phyloP scores from a whole-genome alignment of 2,888 invertebrate species.

The Parnassius apollo region DNA sequence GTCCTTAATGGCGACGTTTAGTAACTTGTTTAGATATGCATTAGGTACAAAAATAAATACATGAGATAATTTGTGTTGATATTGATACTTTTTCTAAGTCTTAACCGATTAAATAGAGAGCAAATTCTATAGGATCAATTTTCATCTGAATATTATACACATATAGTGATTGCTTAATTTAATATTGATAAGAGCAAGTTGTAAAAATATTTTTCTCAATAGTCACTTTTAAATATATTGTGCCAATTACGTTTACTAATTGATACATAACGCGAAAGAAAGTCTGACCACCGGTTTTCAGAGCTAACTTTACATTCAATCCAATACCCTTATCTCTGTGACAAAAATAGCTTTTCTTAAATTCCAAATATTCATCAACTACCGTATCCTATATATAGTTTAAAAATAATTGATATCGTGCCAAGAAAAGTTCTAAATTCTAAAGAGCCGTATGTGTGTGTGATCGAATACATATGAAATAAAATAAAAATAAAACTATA shows the following conservation, averaged over 20 bases:
- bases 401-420: slow-evolving; percentile 63
- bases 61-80: not conserved
- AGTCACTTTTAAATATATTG: not conserved
- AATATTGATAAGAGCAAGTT: not conserved
- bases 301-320: slow-evolving; percentile 52
- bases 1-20: slow-evolving; percentile 37
- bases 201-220: slow-evolving; percentile 2
- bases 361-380: slow-evolving; percentile 53
- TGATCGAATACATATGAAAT: not conserved
- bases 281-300: slow-evolving; percentile 70
- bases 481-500: not conserved
- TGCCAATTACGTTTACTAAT: not conserved
- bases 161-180: not conserved
- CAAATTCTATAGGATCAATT: not conserved
- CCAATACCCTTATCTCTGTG: slow-evolving; percentile 57
- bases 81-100: too few relatives aligned
- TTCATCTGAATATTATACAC: not conserved
- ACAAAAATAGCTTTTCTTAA: slow-evolving; percentile 77
- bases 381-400: slow-evolving; percentile 51
- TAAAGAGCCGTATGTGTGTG: slow-evolving; percentile 3
- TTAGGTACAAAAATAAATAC: slow-evolving; percentile 32
- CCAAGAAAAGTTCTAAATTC: slow-evolving; percentile 12
- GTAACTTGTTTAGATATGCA: slow-evolving; percentile 38
- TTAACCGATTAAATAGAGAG: too few relatives aligned
- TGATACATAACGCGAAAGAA: slow-evolving; percentile 17